These are phyloP conservation scores for Plutella xylostella DNA, from an alignment of 2,888 invertebrate species.

Conservation along the genomic window DNA sequence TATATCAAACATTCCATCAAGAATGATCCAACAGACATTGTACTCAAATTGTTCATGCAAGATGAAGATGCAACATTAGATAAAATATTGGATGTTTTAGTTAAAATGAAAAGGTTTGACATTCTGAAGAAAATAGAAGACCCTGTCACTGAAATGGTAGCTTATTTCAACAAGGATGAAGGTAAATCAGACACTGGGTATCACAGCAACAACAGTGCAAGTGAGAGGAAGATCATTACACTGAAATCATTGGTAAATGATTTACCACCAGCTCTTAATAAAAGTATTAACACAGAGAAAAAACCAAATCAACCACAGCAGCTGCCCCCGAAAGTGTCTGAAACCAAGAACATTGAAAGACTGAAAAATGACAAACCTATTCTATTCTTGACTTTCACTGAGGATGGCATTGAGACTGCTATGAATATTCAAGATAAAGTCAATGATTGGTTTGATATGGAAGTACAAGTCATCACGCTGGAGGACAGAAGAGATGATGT, in stretches of 20 bases:
- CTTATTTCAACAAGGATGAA: conserved; percentile 50
- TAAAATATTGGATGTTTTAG: conserved; percentile 58
- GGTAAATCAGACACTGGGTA: conserved; percentile 39
- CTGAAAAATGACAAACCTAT: conserved; percentile 37
- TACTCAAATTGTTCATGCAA: conserved; percentile 64
- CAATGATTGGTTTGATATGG: conserved; percentile 48
- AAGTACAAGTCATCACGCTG: conserved; percentile 50
- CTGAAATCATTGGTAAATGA: conserved; percentile 42
- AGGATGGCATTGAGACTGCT: conserved; percentile 61
- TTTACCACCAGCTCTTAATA: conserved; percentile 51
- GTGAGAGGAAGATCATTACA: conserved; percentile 45
- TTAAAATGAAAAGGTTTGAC: conserved; percentile 61
- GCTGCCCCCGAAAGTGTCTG: too few relatives aligned
- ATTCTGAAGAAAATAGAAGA: conserved; percentile 60
- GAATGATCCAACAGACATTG: conserved; percentile 65
- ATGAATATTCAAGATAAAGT: conserved; percentile 58
- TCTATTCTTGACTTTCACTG: conserved; percentile 64
- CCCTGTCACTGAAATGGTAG: conserved; percentile 41
- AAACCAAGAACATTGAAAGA: conserved; percentile 21
- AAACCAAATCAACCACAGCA: conserved; percentile 36
- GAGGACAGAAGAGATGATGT: conserved; percentile 61
- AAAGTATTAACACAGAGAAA: conserved; percentile 33
- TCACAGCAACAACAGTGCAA: conserved; percentile 42
- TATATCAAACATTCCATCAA: conserved; percentile 65
- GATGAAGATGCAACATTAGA: conserved; percentile 63